These are phyloP conservation scores for Xanthorhoe designata DNA, from an alignment of 2,888 invertebrate genomes.

Conservation along the genomic window DNA sequence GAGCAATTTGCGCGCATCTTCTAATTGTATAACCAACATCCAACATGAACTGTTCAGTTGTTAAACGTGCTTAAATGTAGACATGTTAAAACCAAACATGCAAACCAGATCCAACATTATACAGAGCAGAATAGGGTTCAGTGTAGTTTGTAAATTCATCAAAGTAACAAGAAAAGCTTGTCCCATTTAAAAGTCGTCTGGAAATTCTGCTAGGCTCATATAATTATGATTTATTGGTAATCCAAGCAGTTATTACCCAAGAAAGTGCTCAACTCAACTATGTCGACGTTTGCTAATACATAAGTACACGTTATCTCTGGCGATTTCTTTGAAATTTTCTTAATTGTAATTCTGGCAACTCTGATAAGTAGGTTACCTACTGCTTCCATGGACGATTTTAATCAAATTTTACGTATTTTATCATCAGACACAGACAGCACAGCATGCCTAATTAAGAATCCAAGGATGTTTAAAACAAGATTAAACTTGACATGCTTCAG, in stretches of 20 bases:
- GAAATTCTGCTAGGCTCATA: conserved; percentile 18
- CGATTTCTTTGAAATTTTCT: not conserved
- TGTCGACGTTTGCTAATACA: too few species aligned
- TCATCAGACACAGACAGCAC: not conserved
- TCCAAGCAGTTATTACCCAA: conserved; percentile 13
- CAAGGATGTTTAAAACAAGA: not conserved
- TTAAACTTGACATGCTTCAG: conserved; percentile 34
- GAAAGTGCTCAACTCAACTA: conserved; percentile 5
- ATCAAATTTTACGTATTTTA: not conserved
- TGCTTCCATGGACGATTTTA: not conserved
- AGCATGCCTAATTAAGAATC: not conserved
- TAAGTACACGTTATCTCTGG: too few species aligned
- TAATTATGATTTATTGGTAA: too few species aligned
- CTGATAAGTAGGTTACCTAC: too few species aligned
- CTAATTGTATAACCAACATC: conserved; percentile 32
- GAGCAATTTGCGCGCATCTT: conserved; percentile 30
- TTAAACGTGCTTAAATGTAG: conserved; percentile 17
- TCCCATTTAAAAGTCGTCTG: conserved; percentile 16
- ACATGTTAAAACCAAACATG: conserved; percentile 10
- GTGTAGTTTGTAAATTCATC: not conserved
- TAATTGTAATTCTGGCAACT: too few species aligned
- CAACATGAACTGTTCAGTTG: conserved; percentile 13
- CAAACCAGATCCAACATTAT: conserved; percentile 2
- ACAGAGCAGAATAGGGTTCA: not conserved
- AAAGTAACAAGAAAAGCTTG: conserved; percentile 16